Conservation (phyloP, 2,797 vertebrate genomes). For the Mormyrus hasselquistii region DNA sequence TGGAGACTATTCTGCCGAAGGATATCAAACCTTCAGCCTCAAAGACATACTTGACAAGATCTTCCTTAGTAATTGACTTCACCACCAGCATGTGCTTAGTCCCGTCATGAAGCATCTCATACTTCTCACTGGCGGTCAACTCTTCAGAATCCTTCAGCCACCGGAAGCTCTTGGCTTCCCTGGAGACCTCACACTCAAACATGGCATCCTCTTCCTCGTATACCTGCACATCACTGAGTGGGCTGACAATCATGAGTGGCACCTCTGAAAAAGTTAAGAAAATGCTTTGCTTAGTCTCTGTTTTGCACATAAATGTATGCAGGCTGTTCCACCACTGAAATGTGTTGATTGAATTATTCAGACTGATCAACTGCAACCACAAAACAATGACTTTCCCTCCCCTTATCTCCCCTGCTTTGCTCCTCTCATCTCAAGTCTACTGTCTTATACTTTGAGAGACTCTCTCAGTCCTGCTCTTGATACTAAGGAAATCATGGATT, state of each 20-base stretch:
- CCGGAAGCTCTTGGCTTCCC: constrained; percentile 82
- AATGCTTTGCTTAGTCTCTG: background rate
- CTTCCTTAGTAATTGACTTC: constrained; percentile 84
- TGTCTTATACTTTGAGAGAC: too few species aligned
- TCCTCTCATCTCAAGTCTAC: too few species aligned
- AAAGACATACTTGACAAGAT: constrained; percentile 93
- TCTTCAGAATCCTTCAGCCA: constrained; percentile 93
- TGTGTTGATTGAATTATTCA: background rate
- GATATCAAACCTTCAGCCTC: constrained; percentile 94
- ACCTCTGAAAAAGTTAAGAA: constrained; percentile 67
- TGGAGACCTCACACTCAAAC: constrained; percentile 90
- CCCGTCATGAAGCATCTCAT: constrained; percentile 74
- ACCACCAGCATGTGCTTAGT: constrained; percentile 73
- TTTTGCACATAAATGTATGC: background rate
- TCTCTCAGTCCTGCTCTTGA: too few species aligned
- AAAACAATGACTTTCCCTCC: background rate
- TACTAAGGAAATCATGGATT: too few species aligned
- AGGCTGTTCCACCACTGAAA: background rate
- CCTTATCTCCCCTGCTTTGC: too few species aligned
- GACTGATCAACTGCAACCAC: background rate
- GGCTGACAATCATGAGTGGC: constrained; percentile 86
- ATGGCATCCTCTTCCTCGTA: constrained; percentile 92
- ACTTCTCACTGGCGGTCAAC: constrained; percentile 72
- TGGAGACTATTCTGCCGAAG: constrained; percentile 83
- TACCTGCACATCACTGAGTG: constrained; percentile 82